Conservation (phyloP, 2,797 vertebrate species). For the Rhinoraja longicauda region DNA sequence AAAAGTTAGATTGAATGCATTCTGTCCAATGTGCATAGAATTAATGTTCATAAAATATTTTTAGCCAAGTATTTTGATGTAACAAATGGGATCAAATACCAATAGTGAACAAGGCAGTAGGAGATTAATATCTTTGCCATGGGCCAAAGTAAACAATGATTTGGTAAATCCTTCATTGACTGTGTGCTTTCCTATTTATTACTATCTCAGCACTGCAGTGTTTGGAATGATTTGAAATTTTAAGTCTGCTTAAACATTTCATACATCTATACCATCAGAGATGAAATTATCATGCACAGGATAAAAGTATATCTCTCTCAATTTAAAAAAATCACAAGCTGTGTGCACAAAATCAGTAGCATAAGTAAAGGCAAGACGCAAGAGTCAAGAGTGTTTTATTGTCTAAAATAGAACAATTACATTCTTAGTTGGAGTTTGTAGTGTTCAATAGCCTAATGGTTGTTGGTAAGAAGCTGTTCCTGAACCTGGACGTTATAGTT, state of each 20-base stretch:
- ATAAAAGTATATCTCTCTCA: neutral
- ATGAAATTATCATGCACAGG: neutral
- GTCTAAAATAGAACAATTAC: too few relatives aligned
- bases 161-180: neutral
- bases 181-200: neutral
- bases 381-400: too few relatives aligned
- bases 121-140: neutral
- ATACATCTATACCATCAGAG: neutral
- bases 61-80: neutral
- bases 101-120: neutral
- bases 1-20: neutral
- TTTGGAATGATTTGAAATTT: neutral
- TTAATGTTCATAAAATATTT: neutral
- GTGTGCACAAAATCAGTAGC: neutral
- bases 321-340: neutral
- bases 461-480: too few relatives aligned
- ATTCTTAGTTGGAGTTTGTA: too few relatives aligned
- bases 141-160: constrained; percentile 5
- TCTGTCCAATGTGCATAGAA: neutral
- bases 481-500: too few relatives aligned
- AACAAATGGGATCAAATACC: neutral
- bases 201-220: neutral
- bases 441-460: too few relatives aligned
- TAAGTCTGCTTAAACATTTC: neutral
- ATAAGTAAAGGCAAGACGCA: neutral